Conservation (phyloP, 2,888 invertebrate species). For the Xestia rhomboidea region DNA sequence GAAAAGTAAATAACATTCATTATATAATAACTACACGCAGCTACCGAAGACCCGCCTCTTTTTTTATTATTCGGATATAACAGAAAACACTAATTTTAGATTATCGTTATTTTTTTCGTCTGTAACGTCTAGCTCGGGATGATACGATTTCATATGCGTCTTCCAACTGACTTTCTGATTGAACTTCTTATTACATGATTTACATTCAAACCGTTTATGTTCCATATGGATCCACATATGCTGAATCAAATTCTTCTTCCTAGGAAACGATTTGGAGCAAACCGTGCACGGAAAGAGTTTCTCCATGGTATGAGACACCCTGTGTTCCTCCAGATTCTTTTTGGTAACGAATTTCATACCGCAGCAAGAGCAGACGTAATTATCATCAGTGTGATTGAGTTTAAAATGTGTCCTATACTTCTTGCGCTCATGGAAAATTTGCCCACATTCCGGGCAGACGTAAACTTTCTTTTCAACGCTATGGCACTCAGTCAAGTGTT, state of each 20-base stretch:
- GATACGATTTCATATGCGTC: slow-evolving; percentile 85
- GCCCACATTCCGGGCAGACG: slow-evolving; percentile 81
- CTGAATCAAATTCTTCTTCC: slow-evolving; percentile 83
- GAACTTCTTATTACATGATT: slow-evolving; percentile 84
- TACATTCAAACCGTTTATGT: slow-evolving; percentile 83
- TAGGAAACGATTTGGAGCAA: slow-evolving; percentile 85
- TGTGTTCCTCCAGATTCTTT: slow-evolving; percentile 83
- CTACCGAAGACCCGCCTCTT: no score
- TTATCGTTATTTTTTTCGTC: slow-evolving; percentile 78
- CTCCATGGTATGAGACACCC: slow-evolving; percentile 89
- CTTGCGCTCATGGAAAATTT: slow-evolving; percentile 78
- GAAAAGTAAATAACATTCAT: slow-evolving; percentile 22
- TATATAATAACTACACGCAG: neutral
- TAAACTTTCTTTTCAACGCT: slow-evolving; percentile 76
- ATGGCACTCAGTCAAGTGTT: slow-evolving; percentile 79
- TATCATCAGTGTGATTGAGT: slow-evolving; percentile 82
- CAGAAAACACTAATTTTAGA: slow-evolving; percentile 74
- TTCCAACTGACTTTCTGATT: slow-evolving; percentile 87
- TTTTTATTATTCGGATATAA: slow-evolving; percentile 63
- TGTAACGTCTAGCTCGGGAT: slow-evolving; percentile 79
- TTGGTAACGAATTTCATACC: slow-evolving; percentile 83
- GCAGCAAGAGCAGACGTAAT: slow-evolving; percentile 82
- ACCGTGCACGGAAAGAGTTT: slow-evolving; percentile 87
- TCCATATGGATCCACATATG: slow-evolving; percentile 88
- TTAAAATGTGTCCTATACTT: slow-evolving; percentile 80